Evolutionary conservation across 1,140 invertebrate species (phyloP).

Genomic region (Antheraea pernyi): DNA sequence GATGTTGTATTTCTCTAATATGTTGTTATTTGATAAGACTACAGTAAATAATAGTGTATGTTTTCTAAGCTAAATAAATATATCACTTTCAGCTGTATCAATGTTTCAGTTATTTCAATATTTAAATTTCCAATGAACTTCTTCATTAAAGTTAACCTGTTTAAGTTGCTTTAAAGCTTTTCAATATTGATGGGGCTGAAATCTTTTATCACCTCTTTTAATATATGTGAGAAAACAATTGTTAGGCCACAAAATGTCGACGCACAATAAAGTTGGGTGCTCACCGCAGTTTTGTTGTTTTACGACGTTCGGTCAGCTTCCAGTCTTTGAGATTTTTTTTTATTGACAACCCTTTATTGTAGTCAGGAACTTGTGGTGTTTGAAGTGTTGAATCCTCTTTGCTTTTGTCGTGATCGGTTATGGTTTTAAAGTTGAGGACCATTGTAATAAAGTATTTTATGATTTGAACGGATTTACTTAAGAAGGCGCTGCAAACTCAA

Average conservation of each 20-base stretch:
- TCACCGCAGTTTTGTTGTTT: constrained; percentile 41
- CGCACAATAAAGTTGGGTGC: constrained; percentile 33
- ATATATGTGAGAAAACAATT: constrained; percentile 61
- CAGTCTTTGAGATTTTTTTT: constrained; percentile 41
- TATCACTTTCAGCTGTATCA: no score
- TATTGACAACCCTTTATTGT: constrained; percentile 42
- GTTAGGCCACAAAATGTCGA: constrained; percentile 42
- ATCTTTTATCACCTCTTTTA: constrained; percentile 46
- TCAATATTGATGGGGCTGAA: constrained; percentile 26
- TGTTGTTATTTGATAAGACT: not conserved
- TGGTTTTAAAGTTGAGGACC: no score
- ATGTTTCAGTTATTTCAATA: no score
- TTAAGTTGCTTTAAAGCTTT: no score
- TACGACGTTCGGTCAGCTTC: constrained; percentile 34
- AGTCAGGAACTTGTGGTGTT: constrained; percentile 5
- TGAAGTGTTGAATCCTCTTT: constrained; percentile 3
- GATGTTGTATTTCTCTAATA: not conserved
- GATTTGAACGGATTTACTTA: no score
- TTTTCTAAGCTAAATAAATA: no score
- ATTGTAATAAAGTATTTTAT: no score
- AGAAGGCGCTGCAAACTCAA: no score
- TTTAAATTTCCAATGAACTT: no score
- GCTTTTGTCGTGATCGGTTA: not conserved
- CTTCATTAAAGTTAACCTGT: no score
- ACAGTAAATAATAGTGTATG: no score